These are phyloP conservation scores for Delphinus delphis DNA, from an alignment of 2,113 vertebrate species.

Conservation along the genomic window DNA sequence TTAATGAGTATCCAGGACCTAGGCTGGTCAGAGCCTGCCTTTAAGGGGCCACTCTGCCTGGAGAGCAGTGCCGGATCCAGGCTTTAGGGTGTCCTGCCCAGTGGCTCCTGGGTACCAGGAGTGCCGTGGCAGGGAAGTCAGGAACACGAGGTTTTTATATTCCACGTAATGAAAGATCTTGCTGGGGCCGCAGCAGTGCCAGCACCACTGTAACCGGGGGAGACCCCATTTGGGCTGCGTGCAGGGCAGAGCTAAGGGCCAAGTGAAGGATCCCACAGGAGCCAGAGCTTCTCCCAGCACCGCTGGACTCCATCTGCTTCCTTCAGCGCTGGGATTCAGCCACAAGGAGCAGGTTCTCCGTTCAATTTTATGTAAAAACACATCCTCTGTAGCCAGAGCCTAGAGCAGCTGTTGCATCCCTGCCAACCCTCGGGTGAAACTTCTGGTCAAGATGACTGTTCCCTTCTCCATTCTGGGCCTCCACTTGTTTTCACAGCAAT, in stretches of 20 bases:
- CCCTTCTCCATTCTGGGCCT: neutral
- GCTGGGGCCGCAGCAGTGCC: accelerated
- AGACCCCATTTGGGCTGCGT: neutral
- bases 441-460: neutral
- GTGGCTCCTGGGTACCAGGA: neutral
- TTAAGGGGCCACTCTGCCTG: neutral
- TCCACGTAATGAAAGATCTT: neutral
- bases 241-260: neutral
- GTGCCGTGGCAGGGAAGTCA: neutral
- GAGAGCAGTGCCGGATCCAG: accelerated
- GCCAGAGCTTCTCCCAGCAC: neutral
- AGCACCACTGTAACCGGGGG: neutral
- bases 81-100: neutral
- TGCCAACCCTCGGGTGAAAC: neutral
- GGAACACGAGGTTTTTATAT: neutral
- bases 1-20: neutral
- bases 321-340: neutral
- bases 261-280: neutral
- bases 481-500: neutral
- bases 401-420: neutral
- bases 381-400: neutral
- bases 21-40: accelerated
- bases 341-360: neutral
- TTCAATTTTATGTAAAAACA: neutral
- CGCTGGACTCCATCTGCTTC: neutral